phyloP scores from a whole-genome alignment of 2,888 invertebrate genomes.

The Ophioninae sp. region DNA sequence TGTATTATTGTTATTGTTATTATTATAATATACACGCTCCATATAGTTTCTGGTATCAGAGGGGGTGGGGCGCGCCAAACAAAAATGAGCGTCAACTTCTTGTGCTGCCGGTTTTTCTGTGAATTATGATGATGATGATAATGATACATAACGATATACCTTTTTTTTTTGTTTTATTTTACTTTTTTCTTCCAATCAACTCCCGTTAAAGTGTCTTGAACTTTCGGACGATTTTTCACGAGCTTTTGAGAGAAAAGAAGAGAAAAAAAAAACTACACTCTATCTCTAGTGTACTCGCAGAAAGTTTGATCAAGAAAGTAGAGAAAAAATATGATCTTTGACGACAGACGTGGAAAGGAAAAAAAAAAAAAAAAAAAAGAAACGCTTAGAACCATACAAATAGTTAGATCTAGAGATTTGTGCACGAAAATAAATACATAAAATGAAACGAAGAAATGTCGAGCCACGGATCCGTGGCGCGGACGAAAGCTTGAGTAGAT shows the following conservation, averaged over 20 bases:
- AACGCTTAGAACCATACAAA: conserved; percentile 41
- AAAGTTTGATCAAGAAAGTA: conserved; percentile 33
- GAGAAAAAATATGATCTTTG: conserved; percentile 31
- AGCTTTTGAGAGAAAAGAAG: conserved; percentile 23
- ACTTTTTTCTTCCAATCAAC: conserved; percentile 27
- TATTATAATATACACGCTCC: conserved; percentile 63
- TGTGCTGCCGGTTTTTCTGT: conserved; percentile 80
- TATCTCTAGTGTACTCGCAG: conserved; percentile 44
- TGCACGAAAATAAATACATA: conserved; percentile 51
- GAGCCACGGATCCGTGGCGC: conserved; percentile 34
- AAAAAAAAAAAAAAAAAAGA: conserved; percentile 30
- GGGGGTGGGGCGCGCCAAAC: conserved; percentile 84
- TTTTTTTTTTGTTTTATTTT: background rate
- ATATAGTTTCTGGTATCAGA: conserved; percentile 65
- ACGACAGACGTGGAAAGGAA: no score
- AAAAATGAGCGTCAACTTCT: conserved; percentile 96
- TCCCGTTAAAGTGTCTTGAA: conserved; percentile 51
- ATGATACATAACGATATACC: conserved; percentile 42
- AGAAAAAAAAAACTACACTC: conserved; percentile 45
- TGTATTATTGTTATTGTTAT: conserved; percentile 60
- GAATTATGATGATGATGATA: conserved; percentile 64
- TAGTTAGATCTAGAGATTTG: conserved; percentile 61
- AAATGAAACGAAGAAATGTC: conserved; percentile 15
- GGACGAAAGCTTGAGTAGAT: conserved; percentile 58
- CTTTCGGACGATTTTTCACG: conserved; percentile 44